phyloP scores from a whole-genome alignment of 2,797 vertebrate species.

The Aythya fuligula region DNA sequence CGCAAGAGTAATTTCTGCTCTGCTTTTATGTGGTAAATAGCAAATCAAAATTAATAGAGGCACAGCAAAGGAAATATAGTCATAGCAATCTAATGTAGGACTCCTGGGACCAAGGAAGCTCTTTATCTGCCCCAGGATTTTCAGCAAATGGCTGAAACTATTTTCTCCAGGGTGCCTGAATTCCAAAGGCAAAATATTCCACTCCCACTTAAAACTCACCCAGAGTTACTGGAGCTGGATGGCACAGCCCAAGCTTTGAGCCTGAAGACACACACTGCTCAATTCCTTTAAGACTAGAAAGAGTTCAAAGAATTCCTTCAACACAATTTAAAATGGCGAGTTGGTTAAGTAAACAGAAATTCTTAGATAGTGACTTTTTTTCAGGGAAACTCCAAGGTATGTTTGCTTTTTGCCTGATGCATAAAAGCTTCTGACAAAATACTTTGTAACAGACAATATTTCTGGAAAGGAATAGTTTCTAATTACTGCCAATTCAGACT shows the following conservation, averaged over 20 bases:
- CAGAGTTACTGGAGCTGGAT: background rate
- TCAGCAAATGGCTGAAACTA: background rate
- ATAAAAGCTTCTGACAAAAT: background rate
- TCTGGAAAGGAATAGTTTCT: background rate
- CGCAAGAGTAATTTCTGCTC: background rate
- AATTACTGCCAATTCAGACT: background rate
- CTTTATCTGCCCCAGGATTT: background rate
- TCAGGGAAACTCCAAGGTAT: background rate
- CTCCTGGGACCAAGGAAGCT: background rate
- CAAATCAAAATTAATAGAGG: background rate
- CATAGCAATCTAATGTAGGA: background rate
- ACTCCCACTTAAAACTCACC: background rate
- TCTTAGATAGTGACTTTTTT: background rate
- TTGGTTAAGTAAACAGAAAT: background rate
- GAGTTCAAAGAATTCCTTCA: constrained; percentile 26
- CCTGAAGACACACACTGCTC: background rate
- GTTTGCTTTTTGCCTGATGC: background rate
- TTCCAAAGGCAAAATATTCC: background rate
- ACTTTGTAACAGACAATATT: background rate
- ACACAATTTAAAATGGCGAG: background rate
- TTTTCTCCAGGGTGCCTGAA: background rate
- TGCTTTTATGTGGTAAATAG: background rate
- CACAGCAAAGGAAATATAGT: background rate
- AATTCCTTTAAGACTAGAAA: background rate
- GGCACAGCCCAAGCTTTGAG: background rate